phyloP scores from a whole-genome alignment of 1,140 invertebrate genomes.

The Leptinotarsa undecemlineata region DNA sequence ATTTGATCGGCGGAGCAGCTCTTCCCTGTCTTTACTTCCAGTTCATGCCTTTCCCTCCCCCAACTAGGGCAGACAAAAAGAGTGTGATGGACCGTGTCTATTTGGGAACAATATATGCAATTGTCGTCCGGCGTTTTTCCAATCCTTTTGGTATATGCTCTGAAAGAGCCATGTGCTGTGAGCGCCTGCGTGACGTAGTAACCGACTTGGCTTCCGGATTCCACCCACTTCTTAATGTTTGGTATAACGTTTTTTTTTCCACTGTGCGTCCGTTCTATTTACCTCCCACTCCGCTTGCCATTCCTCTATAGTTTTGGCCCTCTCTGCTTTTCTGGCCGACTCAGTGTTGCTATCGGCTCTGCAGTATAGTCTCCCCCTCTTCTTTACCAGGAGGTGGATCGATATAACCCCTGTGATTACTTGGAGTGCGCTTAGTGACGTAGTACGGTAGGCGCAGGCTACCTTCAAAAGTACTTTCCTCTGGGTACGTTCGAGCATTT shows the following conservation, averaged over 20 bases:
- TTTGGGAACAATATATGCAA: constrained; percentile 10
- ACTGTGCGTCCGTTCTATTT: constrained; percentile 17
- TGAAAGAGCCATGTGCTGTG: constrained; percentile 26
- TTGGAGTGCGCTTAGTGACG: constrained; percentile 17
- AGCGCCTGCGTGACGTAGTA: constrained; percentile 24
- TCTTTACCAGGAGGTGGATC: constrained; percentile 22
- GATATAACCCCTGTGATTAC: constrained; percentile 21
- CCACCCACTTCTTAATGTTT: constrained; percentile 10
- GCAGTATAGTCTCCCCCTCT: constrained; percentile 13
- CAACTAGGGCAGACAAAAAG: not conserved
- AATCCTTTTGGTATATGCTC: not conserved
- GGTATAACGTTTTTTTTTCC: constrained; percentile 22
- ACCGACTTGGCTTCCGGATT: not conserved
- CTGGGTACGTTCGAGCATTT: constrained; percentile 19
- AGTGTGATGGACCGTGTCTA: not conserved
- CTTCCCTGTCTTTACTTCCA: not conserved
- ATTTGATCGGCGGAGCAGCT: no score
- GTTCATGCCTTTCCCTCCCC: constrained; percentile 7
- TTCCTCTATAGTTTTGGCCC: constrained; percentile 4
- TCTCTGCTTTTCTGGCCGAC: constrained; percentile 7
- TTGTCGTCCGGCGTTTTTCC: not conserved
- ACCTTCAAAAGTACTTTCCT: constrained; percentile 25
- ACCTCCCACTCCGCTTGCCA: constrained; percentile 28
- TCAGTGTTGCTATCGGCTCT: not conserved
- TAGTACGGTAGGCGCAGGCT: constrained; percentile 24